Evolutionary conservation across 2,113 vertebrate genomes (phyloP).

Genomic region (Ochotona princeps): DNA sequence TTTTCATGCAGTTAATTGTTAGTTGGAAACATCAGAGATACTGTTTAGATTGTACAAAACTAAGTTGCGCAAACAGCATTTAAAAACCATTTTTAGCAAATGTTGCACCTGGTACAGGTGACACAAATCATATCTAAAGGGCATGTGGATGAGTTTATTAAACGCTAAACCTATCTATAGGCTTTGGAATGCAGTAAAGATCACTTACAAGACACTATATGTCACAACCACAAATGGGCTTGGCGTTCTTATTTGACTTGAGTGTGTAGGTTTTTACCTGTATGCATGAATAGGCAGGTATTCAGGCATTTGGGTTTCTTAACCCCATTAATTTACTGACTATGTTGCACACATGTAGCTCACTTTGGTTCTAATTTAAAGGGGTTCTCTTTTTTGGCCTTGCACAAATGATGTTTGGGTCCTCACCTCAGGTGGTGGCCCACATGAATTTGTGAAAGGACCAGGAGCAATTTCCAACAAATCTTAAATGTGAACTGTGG

Average conservation of each 20-base stretch:
- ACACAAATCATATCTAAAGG: constrained; percentile 55
- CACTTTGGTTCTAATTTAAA: constrained; percentile 44
- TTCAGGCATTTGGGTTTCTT: background rate
- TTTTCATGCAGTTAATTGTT: constrained; percentile 39
- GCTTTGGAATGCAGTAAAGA: constrained; percentile 25
- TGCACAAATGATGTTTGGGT: constrained; percentile 21
- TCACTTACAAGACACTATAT: background rate
- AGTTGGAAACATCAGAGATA: constrained; percentile 42
- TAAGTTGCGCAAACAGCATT: constrained; percentile 52
- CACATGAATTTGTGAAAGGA: constrained; percentile 48
- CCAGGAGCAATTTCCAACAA: background rate
- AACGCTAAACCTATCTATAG: constrained; percentile 1
- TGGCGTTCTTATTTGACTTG: constrained; percentile 18
- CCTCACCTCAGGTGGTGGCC: background rate
- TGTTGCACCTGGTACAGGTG: constrained; percentile 20
- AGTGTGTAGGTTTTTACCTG: background rate
- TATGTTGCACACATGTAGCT: constrained; percentile 17
- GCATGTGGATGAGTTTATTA: constrained; percentile 53
- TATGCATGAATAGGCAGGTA: background rate
- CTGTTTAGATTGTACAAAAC: constrained; percentile 53
- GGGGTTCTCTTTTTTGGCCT: background rate
- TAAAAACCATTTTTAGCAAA: constrained; percentile 37
- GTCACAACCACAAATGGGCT: constrained; percentile 4
- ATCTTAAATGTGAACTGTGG: constrained; percentile 2
- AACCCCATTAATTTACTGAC: background rate